These are phyloP conservation scores for Flexamia atlantica DNA, from an alignment of 2,888 invertebrate genomes.

Conservation along the genomic window DNA sequence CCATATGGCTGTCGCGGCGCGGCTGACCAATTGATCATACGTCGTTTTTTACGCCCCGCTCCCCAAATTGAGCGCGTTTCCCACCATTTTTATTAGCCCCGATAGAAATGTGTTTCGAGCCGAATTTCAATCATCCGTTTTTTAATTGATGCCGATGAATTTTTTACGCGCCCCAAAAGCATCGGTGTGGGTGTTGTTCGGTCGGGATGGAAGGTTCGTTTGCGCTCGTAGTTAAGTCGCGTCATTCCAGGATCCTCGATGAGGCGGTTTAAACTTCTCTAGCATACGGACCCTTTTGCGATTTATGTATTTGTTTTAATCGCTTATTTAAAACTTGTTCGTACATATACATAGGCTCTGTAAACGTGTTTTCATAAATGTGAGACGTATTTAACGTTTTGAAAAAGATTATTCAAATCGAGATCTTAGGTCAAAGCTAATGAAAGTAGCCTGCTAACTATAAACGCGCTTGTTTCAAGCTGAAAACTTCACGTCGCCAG, in stretches of 20 bases:
- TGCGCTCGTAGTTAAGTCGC: neutral
- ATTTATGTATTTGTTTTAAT: too few species aligned
- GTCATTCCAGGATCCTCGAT: neutral
- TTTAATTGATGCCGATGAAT: conserved; percentile 57
- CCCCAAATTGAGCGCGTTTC: conserved; percentile 55
- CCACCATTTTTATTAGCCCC: conserved; percentile 59
- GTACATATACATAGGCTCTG: too few species aligned
- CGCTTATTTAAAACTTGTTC: too few species aligned
- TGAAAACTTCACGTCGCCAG: too few species aligned
- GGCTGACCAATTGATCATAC: conserved; percentile 54
- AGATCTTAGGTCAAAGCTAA: too few species aligned
- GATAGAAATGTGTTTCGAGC: conserved; percentile 49
- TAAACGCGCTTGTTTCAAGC: too few species aligned
- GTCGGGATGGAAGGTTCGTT: neutral
- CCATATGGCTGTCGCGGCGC: conserved; percentile 56
- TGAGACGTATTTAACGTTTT: too few species aligned
- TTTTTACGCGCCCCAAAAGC: conserved; percentile 22
- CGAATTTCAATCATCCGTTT: conserved; percentile 59
- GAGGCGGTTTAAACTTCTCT: too few species aligned
- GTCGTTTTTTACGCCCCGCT: conserved; percentile 41
- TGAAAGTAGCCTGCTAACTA: too few species aligned
- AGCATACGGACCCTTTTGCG: too few species aligned
- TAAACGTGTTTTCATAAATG: too few species aligned
- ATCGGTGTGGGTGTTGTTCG: neutral
- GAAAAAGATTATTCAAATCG: too few species aligned